These are phyloP conservation scores for Labeo rohita DNA, from an alignment of 2,113 vertebrate species.

Conservation along the genomic window DNA sequence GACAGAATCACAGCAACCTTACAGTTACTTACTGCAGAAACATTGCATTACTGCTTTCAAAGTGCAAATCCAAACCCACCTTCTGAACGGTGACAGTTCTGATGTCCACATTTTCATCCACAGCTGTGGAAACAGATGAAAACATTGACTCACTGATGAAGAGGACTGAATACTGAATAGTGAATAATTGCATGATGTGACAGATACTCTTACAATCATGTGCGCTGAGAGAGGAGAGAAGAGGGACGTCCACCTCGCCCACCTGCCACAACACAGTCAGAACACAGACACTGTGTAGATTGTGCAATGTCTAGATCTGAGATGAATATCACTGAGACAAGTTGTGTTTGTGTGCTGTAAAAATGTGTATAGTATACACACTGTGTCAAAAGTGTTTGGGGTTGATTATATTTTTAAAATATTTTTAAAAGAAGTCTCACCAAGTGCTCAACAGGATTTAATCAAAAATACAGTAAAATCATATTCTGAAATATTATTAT, in stretches of 20 bases:
- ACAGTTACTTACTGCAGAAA: neutral
- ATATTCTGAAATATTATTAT: neutral
- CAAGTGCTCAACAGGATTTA: neutral
- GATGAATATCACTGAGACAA: neutral
- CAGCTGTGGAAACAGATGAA: constrained; percentile 30
- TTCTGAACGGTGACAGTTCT: constrained; percentile 47
- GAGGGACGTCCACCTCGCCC: constrained; percentile 6
- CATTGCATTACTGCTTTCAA: neutral
- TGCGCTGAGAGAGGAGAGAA: neutral
- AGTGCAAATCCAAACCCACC: constrained; percentile 9
- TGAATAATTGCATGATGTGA: neutral
- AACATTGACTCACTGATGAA: constrained; percentile 16
- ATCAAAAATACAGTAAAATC: neutral
- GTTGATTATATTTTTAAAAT: too few species aligned
- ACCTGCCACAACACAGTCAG: constrained; percentile 22
- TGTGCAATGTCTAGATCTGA: neutral
- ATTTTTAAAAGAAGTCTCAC: neutral
- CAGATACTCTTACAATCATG: constrained; percentile 29
- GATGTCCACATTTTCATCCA: neutral
- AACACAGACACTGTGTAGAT: neutral
- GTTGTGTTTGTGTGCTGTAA: neutral
- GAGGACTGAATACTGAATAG: neutral
- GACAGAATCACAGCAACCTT: neutral
- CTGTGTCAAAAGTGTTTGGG: neutral
- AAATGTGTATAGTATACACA: neutral